Conservation (phyloP, 2,113 vertebrate species). For the Gobio gobio region DNA sequence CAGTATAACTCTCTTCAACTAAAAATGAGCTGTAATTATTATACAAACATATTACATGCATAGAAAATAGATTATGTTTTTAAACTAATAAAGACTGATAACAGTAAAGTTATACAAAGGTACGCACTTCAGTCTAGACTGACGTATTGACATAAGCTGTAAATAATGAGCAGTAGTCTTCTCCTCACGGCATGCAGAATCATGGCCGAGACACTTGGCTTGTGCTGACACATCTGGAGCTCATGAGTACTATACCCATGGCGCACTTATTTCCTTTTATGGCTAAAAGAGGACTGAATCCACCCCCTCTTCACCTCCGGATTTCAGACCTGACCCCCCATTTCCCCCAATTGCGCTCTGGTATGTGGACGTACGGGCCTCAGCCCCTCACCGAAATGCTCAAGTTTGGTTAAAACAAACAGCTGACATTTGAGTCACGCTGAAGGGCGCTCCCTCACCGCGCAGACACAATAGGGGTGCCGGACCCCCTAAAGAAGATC, state of each 20-base stretch:
- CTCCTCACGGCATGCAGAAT: conserved; percentile 28
- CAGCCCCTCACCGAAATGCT: conserved; percentile 49
- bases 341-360: conserved; percentile 49
- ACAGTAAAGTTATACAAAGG: neutral
- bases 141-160: neutral
- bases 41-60: neutral
- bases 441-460: conserved; percentile 40
- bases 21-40: neutral
- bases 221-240: conserved; percentile 64
- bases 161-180: conserved; percentile 32
- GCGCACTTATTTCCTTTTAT: conserved; percentile 69
- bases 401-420: conserved; percentile 65
- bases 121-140: conserved; percentile 2
- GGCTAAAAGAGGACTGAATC: conserved; percentile 57
- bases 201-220: conserved; percentile 44
- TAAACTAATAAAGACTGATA: neutral
- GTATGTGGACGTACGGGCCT: conserved; percentile 48
- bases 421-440: conserved; percentile 42
- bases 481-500: conserved; percentile 30
- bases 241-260: conserved; percentile 47
- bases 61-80: neutral
- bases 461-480: conserved; percentile 37
- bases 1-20: neutral
- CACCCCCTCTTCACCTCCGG: conserved; percentile 39
- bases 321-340: conserved; percentile 43